These are phyloP conservation scores for Bubo bubo DNA, from an alignment of 2,113 vertebrate genomes.

Conservation along the genomic window DNA sequence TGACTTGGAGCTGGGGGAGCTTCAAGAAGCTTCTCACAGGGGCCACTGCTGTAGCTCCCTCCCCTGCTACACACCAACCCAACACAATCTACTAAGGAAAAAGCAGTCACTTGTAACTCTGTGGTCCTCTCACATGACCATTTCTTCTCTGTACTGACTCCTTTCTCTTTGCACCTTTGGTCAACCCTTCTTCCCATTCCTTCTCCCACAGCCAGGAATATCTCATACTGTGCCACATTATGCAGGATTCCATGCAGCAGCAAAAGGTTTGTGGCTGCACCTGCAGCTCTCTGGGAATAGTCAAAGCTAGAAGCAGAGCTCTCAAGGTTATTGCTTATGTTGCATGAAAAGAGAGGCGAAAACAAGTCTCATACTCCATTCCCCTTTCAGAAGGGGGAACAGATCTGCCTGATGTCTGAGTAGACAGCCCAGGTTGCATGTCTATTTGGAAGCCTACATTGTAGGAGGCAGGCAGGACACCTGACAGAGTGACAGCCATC, in stretches of 20 bases:
- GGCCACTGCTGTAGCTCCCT: no score
- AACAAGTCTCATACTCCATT: not conserved
- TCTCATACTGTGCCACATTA: not conserved
- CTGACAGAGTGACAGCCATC: not conserved
- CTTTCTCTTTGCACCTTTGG: not conserved
- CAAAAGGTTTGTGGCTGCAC: not conserved
- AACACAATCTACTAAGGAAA: not conserved
- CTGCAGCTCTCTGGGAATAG: not conserved
- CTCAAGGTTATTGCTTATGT: not conserved
- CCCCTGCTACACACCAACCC: no score
- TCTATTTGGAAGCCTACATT: not conserved
- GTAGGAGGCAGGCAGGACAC: not conserved
- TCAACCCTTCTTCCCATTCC: not conserved
- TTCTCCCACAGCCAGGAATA: not conserved
- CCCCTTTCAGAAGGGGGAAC: not conserved
- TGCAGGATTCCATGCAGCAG: not conserved
- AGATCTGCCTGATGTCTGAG: not conserved
- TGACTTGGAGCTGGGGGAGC: no score
- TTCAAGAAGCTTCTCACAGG: no score
- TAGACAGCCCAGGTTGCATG: not conserved
- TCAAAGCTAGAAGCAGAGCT: not conserved
- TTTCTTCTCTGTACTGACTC: not conserved
- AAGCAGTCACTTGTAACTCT: not conserved
- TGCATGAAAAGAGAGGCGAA: not conserved
- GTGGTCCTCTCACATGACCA: not conserved